phyloP scores from a whole-genome alignment of 2,888 invertebrate species.

The Clistopyga incitator region DNA sequence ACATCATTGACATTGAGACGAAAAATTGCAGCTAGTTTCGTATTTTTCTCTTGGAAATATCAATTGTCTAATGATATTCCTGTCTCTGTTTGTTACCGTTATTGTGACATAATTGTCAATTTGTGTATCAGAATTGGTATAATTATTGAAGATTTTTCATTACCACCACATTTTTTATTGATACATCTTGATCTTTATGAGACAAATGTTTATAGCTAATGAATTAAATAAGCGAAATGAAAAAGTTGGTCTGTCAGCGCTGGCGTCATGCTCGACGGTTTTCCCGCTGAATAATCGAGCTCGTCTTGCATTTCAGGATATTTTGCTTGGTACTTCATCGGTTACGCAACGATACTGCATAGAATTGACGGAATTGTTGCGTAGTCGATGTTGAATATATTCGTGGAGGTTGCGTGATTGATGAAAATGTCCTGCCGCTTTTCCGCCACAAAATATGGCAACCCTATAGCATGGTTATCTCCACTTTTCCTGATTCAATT shows the following conservation, averaged over 20 bases:
- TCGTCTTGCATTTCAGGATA: background rate
- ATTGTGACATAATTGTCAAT: too few relatives aligned
- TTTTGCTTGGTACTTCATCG: background rate
- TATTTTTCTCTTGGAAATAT: too few relatives aligned
- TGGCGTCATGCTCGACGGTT: background rate
- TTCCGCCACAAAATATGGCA: background rate
- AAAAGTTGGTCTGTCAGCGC: too few relatives aligned
- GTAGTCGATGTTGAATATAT: slow-evolving; percentile 4
- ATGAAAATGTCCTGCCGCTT: slow-evolving; percentile 6
- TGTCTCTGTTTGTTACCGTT: too few relatives aligned
- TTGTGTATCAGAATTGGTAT: too few relatives aligned
- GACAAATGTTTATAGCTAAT: background rate
- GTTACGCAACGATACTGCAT: slow-evolving; percentile 13
- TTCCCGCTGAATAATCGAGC: background rate
- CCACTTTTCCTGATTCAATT: background rate
- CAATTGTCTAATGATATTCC: too few relatives aligned
- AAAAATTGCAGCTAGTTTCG: too few relatives aligned
- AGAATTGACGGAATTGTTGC: background rate
- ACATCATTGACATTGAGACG: too few relatives aligned
- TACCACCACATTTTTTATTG: too few relatives aligned
- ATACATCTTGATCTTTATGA: background rate
- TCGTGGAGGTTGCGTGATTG: slow-evolving; percentile 6
- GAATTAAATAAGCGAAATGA: background rate
- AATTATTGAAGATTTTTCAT: too few relatives aligned
- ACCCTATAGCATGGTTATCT: background rate